phyloP scores from a whole-genome alignment of 1,140 invertebrate genomes.

The Bombus waltoni region DNA sequence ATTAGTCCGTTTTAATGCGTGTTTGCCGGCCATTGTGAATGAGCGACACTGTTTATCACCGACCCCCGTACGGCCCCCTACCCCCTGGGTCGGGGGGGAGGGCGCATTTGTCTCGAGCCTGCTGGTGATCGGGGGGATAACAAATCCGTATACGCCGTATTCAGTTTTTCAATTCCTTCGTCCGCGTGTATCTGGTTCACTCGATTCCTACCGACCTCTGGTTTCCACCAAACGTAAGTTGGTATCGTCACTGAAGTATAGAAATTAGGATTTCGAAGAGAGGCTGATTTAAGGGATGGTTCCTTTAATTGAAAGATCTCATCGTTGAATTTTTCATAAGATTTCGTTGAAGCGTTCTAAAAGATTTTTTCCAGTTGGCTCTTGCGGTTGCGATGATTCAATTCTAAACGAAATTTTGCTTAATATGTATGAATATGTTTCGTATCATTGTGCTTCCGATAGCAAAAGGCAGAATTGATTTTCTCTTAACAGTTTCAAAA shows the following conservation, averaged over 20 bases:
- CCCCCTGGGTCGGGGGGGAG: conserved; percentile 66
- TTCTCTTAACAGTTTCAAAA: too few species aligned
- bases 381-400: background rate
- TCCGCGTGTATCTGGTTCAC: conserved; percentile 23
- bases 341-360: too few species aligned
- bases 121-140: conserved; percentile 76
- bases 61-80: conserved; percentile 77
- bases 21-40: conserved; percentile 82
- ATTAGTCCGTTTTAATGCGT: conserved; percentile 83
- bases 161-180: conserved; percentile 54
- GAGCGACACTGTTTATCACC: conserved; percentile 84
- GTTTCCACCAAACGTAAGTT: too few species aligned
- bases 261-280: too few species aligned
- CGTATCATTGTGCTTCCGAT: too few species aligned
- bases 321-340: too few species aligned
- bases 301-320: background rate
- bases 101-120: conserved; percentile 78
- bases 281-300: background rate
- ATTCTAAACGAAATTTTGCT: too few species aligned
- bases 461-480: too few species aligned
- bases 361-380: background rate
- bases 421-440: too few species aligned
- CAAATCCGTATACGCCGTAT: conserved; percentile 68
- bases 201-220: background rate
- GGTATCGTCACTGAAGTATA: too few species aligned